A percentile compares a stretch with the other conserved stretches of the same genome.
These are phyloP conservation scores for Palythoa grandiflora DNA, from an alignment of 92 coral and sea anemone species.

Conservation along the genomic window DNA sequence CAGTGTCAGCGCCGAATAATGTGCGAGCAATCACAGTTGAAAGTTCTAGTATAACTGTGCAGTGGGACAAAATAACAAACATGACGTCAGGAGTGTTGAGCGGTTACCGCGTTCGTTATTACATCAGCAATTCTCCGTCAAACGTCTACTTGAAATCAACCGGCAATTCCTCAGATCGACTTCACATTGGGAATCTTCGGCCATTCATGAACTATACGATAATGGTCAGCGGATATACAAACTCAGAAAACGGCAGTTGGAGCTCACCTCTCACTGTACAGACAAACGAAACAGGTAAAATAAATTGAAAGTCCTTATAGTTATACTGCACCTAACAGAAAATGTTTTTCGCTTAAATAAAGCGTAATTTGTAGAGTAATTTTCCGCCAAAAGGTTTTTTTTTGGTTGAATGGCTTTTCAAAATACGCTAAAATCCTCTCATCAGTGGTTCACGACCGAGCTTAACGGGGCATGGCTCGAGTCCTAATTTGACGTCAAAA, in stretches of 20 bases:
- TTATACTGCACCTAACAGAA: no score
- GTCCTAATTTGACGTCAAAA: no score
- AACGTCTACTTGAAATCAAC: neutral
- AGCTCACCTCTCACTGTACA: constrained; percentile 1
- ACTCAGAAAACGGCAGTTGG: constrained; percentile 20
- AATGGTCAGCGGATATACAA: constrained; percentile 29
- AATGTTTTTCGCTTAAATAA: no score
- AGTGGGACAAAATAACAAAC: constrained; percentile 14
- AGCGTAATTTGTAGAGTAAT: no score
- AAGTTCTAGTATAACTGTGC: constrained; percentile 2
- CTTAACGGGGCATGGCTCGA: no score
- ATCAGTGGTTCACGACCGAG: no score
- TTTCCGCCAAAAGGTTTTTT: no score
- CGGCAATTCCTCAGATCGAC: neutral
- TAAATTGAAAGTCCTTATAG: no score
- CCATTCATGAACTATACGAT: constrained; percentile 26
- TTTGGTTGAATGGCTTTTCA: no score
- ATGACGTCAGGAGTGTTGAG: neutral
- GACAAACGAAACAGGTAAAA: constrained; percentile 34
- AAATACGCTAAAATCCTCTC: no score
- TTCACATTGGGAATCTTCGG: neutral
- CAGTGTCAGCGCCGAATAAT: constrained; percentile 31
- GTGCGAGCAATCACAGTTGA: neutral
- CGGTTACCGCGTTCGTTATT: constrained; percentile 25
- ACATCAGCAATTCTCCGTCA: neutral